These are phyloP conservation scores for Zonotrichia albicollis DNA, from an alignment of 2,797 vertebrate genomes.

Conservation along the genomic window DNA sequence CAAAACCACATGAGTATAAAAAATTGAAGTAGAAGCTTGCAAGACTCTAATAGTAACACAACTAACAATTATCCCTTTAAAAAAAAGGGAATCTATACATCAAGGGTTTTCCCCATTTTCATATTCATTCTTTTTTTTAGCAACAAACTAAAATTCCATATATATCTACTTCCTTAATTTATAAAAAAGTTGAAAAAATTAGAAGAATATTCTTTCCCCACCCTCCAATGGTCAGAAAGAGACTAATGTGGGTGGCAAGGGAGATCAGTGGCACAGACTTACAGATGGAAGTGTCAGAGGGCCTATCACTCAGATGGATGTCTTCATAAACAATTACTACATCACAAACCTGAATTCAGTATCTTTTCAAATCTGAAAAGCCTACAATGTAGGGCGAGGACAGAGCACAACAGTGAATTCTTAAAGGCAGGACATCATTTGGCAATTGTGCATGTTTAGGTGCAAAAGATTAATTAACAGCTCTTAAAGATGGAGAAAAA, in stretches of 20 bases:
- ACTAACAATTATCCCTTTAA: neutral
- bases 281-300: neutral
- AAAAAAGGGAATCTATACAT: neutral
- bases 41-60: neutral
- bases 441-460: neutral
- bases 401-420: neutral
- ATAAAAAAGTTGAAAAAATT: neutral
- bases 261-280: neutral
- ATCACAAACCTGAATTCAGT: constrained; percentile 46
- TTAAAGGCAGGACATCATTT: neutral
- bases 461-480: neutral
- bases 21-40: neutral
- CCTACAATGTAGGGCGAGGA: neutral
- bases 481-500: neutral
- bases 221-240: neutral
- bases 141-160: neutral
- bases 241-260: neutral
- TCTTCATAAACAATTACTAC: constrained; percentile 35
- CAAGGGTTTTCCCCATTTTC: neutral
- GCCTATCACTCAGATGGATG: neutral
- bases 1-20: neutral
- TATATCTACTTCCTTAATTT: neutral
- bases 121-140: neutral
- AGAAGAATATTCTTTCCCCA: neutral
- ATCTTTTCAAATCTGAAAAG: neutral